These are phyloP conservation scores for Panagrolaimus sp. DNA, from an alignment of 1,140 invertebrate genomes.

Conservation along the genomic window DNA sequence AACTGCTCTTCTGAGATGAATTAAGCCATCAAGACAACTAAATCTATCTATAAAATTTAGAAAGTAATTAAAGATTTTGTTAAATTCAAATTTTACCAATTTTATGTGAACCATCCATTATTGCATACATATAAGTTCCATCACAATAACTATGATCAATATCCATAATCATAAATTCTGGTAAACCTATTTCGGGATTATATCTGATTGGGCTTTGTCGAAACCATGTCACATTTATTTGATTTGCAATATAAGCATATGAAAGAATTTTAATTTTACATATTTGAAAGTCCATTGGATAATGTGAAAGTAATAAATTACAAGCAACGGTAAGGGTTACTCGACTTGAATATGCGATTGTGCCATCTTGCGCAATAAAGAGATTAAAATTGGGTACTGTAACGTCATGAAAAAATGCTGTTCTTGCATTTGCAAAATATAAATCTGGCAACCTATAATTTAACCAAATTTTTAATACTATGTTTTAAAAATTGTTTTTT, in stretches of 20 bases:
- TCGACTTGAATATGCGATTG: constrained; percentile 28
- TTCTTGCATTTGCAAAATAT: constrained; percentile 53
- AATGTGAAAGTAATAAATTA: constrained; percentile 47
- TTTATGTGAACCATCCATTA: constrained; percentile 50
- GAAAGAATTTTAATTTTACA: constrained; percentile 11
- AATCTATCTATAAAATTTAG: constrained; percentile 64
- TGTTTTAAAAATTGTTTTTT: constrained; percentile 1
- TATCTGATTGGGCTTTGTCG: constrained; percentile 41
- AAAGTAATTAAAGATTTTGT: neutral
- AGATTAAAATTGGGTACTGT: constrained; percentile 57
- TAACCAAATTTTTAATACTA: constrained; percentile 15
- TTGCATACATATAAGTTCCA: constrained; percentile 56
- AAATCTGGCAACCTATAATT: constrained; percentile 65
- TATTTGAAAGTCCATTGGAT: constrained; percentile 50
- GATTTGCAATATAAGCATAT: constrained; percentile 53
- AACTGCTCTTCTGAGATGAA: constrained; percentile 76
- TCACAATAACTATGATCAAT: constrained; percentile 51
- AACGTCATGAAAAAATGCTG: constrained; percentile 44
- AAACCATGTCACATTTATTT: constrained; percentile 58
- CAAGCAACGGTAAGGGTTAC: constrained; percentile 52
- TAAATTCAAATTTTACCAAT: constrained; percentile 31
- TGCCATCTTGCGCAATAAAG: constrained; percentile 58
- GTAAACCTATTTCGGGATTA: constrained; percentile 54
- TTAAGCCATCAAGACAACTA: constrained; percentile 69
- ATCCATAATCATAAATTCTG: constrained; percentile 49